Evolutionary conservation across 2,797 vertebrate species (phyloP).

Genomic region (Ceryle rudis): DNA sequence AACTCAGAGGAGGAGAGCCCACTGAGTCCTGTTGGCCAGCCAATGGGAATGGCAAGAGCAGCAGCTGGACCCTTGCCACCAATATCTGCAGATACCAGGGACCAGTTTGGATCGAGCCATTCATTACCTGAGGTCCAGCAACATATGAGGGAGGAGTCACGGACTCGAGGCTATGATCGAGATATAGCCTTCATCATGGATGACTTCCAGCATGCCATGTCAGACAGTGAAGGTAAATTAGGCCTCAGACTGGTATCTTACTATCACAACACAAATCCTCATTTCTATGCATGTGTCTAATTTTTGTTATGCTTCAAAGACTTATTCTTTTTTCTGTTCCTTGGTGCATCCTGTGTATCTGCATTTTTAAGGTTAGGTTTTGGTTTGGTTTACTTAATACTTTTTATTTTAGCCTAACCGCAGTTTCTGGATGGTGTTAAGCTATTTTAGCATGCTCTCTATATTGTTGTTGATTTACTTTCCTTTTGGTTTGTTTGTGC

Average conservation of each 20-base stretch:
- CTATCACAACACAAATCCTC: constrained; percentile 84
- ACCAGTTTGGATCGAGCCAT: constrained; percentile 99
- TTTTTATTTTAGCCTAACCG: constrained; percentile 38
- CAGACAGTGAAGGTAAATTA: constrained; percentile 99
- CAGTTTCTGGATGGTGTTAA: constrained; percentile 50
- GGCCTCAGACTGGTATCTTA: constrained; percentile 84
- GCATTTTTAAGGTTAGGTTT: constrained; percentile 66
- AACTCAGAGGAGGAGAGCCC: constrained; percentile 99
- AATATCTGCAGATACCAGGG: constrained; percentile 97
- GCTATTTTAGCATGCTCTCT: constrained; percentile 63
- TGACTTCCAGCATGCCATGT: constrained; percentile 99
- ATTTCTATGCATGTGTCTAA: constrained; percentile 89
- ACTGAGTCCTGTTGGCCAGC: constrained; percentile 97
- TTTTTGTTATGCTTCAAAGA: constrained; percentile 73
- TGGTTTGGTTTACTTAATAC: constrained; percentile 30
- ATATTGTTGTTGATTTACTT: constrained; percentile 60
- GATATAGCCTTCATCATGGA: constrained; percentile 99
- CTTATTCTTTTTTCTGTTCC: constrained; percentile 72
- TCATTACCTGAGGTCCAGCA: constrained; percentile 99
- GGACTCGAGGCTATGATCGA: constrained; percentile 95
- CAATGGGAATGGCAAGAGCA: constrained; percentile 99
- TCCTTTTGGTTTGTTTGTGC: constrained; percentile 70
- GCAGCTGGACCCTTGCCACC: constrained; percentile 97
- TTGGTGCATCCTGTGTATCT: constrained; percentile 76
- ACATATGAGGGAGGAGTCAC: constrained; percentile 98